Percentiles rank a stretch among this genome's conserved stretches.
Evolutionary conservation across 2,113 vertebrate genomes (phyloP).

Genomic region (Peucedramus taeniatus): DNA sequence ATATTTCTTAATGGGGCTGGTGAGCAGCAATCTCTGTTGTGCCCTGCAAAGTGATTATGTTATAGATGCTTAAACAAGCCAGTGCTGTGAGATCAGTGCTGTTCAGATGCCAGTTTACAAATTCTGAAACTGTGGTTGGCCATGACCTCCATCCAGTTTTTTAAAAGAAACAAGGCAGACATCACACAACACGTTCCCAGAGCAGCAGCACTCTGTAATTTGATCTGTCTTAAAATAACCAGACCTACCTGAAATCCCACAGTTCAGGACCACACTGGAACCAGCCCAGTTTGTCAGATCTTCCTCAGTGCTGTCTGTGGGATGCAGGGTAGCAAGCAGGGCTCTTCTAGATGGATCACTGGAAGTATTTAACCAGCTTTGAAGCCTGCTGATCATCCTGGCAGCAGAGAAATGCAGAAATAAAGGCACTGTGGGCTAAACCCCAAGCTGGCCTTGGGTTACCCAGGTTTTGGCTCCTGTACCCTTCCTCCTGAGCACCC

Average conservation of each 20-base stretch:
- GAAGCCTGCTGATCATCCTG: neutral
- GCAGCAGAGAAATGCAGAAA: neutral
- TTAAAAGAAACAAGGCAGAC: neutral
- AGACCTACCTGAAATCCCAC: neutral
- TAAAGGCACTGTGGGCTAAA: accelerated
- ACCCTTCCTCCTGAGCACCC: neutral
- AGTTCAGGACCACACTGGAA: neutral
- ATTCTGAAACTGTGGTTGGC: neutral
- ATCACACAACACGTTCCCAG: neutral
- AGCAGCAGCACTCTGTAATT: neutral
- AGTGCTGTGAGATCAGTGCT: neutral
- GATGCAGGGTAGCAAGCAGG: neutral
- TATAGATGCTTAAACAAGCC: neutral
- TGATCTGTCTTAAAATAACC: neutral
- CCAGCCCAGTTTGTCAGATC: neutral
- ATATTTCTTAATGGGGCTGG: neutral
- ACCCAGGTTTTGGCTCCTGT: neutral
- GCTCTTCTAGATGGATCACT: neutral
- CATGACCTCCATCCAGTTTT: neutral
- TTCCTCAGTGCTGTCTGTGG: neutral
- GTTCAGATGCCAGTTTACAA: neutral
- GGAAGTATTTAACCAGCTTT: neutral
- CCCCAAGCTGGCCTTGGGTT: neutral
- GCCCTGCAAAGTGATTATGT: neutral
- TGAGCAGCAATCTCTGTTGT: neutral